Conservation (phyloP, 2,888 invertebrate genomes). For the Leucophenga maculata region DNA sequence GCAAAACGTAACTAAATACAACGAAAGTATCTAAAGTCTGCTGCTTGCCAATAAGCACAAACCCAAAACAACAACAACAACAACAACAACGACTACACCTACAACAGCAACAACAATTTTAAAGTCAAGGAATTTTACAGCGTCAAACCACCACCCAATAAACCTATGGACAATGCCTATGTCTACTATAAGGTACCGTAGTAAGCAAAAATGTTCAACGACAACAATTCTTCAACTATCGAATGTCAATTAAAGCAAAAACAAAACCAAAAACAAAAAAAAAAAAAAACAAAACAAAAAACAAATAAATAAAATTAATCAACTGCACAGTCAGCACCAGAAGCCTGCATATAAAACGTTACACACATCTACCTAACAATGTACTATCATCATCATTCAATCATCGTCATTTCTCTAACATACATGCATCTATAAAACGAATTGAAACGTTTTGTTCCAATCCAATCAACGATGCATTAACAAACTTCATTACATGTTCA, state of each 20-base stretch:
- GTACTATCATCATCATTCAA: background rate
- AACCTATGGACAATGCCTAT: slow-evolving; percentile 73
- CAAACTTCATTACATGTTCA: no score
- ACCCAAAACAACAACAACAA: slow-evolving; percentile 28
- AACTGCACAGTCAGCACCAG: slow-evolving; percentile 7
- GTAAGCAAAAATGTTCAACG: slow-evolving; percentile 22
- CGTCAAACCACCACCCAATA: slow-evolving; percentile 47
- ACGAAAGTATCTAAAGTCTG: slow-evolving; percentile 14
- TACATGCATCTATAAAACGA: no score
- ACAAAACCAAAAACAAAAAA: no score
- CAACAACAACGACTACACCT: slow-evolving; percentile 34
- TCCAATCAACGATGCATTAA: background rate
- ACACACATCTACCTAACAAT: slow-evolving; percentile 6
- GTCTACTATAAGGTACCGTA: slow-evolving; percentile 72
- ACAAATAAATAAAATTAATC: no score
- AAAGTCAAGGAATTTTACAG: slow-evolving; percentile 54
- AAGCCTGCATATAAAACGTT: background rate
- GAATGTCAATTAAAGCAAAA: slow-evolving; percentile 16
- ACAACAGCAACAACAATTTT: slow-evolving; percentile 44
- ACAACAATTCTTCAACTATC: background rate
- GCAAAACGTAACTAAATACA: slow-evolving; percentile 30
- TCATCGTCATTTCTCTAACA: background rate
- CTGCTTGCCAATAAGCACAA: slow-evolving; percentile 16
- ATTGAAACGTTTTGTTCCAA: no score
- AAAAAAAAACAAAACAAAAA: no score